phyloP scores from a whole-genome alignment of 1,140 invertebrate species.

The Anastrepha obliqua region DNA sequence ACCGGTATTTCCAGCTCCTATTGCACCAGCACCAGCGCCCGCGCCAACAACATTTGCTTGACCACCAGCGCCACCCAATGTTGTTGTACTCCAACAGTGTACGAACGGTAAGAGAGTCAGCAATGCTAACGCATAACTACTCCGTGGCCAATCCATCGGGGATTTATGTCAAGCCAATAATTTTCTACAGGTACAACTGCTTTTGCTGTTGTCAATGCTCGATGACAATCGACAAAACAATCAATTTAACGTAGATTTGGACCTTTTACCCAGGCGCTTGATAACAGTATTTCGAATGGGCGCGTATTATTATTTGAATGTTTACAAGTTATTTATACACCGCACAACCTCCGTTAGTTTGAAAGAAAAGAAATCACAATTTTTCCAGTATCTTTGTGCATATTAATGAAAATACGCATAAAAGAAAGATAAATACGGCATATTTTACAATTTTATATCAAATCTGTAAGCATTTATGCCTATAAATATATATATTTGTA shows the following conservation, averaged over 20 bases:
- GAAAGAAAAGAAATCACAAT: not conserved
- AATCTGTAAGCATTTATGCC: not conserved
- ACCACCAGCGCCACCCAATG: not conserved
- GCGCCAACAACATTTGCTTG: not conserved
- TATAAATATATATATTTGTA: not conserved
- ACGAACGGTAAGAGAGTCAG: constrained; percentile 47
- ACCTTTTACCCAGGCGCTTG: not conserved
- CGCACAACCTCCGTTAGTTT: constrained; percentile 15
- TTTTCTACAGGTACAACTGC: not conserved
- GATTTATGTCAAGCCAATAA: not conserved
- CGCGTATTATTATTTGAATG: not conserved
- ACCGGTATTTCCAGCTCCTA: not conserved
- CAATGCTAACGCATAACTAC: constrained; percentile 57
- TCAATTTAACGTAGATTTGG: not conserved
- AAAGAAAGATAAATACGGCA: not conserved
- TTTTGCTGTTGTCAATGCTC: not conserved
- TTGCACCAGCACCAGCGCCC: not conserved
- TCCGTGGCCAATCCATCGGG: constrained; percentile 33
- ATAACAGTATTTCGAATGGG: not conserved
- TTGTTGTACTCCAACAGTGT: constrained; percentile 56
- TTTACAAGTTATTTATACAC: constrained; percentile 15
- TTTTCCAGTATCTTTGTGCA: not conserved
- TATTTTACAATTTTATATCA: not conserved
- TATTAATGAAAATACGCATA: not conserved
- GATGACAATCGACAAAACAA: constrained; percentile 12